These are phyloP conservation scores for Bubo bubo DNA, from an alignment of 2,113 vertebrate species.

Conservation along the genomic window DNA sequence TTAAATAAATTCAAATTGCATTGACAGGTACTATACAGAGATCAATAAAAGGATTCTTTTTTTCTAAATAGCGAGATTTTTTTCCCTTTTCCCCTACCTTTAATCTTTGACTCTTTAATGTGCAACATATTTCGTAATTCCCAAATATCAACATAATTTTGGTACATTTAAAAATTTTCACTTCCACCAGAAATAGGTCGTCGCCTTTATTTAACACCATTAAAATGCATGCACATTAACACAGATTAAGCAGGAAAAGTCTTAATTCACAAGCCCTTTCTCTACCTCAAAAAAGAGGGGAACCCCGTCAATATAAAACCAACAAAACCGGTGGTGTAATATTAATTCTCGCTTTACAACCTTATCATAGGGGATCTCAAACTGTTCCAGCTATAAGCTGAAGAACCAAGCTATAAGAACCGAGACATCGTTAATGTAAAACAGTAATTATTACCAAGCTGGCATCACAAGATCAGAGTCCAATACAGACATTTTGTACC, in stretches of 20 bases:
- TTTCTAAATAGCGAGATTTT: neutral
- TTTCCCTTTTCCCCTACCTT: neutral
- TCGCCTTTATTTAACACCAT: constrained; percentile 9
- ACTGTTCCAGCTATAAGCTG: neutral
- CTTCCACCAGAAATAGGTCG: neutral
- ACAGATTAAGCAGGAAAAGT: neutral
- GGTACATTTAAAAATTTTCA: neutral
- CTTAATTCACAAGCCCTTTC: neutral
- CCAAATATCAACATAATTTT: neutral
- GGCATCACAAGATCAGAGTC: constrained; percentile 37
- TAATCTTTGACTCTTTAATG: neutral
- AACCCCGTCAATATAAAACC: neutral
- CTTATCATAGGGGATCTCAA: neutral
- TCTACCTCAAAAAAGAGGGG: neutral
- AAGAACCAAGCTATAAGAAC: neutral
- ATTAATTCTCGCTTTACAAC: neutral
- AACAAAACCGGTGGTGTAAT: neutral
- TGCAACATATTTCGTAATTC: neutral
- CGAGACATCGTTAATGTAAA: constrained; percentile 13
- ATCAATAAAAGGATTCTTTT: neutral
- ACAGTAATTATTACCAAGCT: neutral
- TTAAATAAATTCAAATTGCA: neutral
- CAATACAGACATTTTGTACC: constrained; percentile 59
- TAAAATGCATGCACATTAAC: constrained; percentile 11
- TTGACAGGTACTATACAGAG: neutral